Base-by-base conservation (phyloP, 2,113 vertebrate species). In the Amazona guildingii region DNA sequence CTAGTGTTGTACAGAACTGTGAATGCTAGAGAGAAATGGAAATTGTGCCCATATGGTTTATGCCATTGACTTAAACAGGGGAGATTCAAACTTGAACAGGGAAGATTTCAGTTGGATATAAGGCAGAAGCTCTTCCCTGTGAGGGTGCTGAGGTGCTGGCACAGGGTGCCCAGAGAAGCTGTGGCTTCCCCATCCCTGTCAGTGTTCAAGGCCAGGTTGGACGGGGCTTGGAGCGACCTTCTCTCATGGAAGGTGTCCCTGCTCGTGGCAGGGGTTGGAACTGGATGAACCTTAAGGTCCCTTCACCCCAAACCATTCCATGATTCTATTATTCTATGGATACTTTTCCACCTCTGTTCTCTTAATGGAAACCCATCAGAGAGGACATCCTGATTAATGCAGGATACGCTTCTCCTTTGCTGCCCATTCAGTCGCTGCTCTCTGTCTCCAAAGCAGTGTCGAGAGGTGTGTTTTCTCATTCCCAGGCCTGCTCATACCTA, bases 321-420 rank as follows among this genome's bases (percentile, higher is more conserved):
- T n/a, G 20, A 15, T 59, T n/a, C 57, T 59, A 10, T 59, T 59
- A 59, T 59, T 59, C 57, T 59, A 16, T 59, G 13, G 33, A 18
- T 51, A 24, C 25, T 81, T 76, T 78, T 74, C 51, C 66, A 66
- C 2, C 59, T 43, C 43, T 0, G 3, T 0, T 0, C 0, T 17
- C 12, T 78, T 81, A 33, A 44, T 68, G 43, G 74, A n/a, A 76
- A n/a, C 1, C 0, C 13, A 29, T 20, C 0, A 13, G 35, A 70
- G 77, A 33, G 46, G 54, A 77, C 69, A 59, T 29, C n/a, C 16
- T 2, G 18, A 19, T 55, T 3, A 48, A 39, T 16, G 23, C 6
- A 37, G 29, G 31, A 25, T 31, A 3, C 3, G 1, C 43, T 81
- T 64, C 59, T 54, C 0, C 25, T 70, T 43, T 21, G 21, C 59